Evolutionary conservation across 2,797 vertebrate species (phyloP), one percentile per base, ranked within the genome.

Genomic region (Phyllotis vaccarum): DNA sequence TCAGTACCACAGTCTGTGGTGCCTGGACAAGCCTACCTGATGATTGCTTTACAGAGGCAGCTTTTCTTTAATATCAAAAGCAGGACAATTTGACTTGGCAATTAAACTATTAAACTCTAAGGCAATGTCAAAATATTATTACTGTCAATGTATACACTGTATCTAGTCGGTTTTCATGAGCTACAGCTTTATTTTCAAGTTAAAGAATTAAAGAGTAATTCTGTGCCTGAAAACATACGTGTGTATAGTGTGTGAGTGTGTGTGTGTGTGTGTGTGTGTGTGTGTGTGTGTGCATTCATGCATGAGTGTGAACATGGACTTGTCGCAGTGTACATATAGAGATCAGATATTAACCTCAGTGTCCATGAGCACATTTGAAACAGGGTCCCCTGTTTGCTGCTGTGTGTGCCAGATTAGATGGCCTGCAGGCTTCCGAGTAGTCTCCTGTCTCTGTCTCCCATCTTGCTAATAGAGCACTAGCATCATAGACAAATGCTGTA

Each of bases 31-130:
- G 64, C 37, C 54, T 64, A 83, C 91, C 75, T 54, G 24, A 37
- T 85, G 88, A 83, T 90, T 92, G 91, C 78, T 93, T 85, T 82
- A 64, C 86, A 89, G 85, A 89, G 75, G 34, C 85, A 92, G 52
- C 52, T 94, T 79, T 94, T 90, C 72, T 88, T 56, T 85, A 87
- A 90, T 52, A 81, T 68, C 76, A 78, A 74, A 94, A 46, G 60
- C 21, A 82, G 85, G 74, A 37, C 60, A 29, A 91, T 95, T 46
- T 82, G 81, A 81, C 37, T 13, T 40, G 86, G 86, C n/a, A n/a
- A n/a, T n/a, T 89, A 95, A 40, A 62, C 68, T 43, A 29, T 75
- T 92, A 74, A 93, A 95, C 66, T 94, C 72, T 43, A 76, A 93
- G 80, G 91, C 85, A 81, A 93, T 93, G 83, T 75, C 66, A 94